These are phyloP conservation scores for Lepidocolaptes lacrymiger DNA, from an alignment of 2,797 vertebrate genomes.

Conservation along the genomic window DNA sequence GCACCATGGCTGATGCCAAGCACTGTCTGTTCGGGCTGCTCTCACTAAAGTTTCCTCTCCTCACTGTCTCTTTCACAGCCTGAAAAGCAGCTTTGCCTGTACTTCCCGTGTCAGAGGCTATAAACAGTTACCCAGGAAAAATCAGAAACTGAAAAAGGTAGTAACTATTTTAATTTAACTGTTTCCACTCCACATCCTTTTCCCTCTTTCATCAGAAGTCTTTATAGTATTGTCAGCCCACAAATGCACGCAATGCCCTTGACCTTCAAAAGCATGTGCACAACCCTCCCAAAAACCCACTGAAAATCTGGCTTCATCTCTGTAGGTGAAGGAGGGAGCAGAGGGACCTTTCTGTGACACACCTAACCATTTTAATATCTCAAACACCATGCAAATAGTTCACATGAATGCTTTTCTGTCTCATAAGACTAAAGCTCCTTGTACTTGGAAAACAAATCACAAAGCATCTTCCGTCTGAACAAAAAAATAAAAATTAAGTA, in stretches of 20 bases:
- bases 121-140: neutral
- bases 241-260: neutral
- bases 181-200: neutral
- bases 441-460: neutral
- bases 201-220: neutral
- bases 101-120: neutral
- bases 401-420: neutral
- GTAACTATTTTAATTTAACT: neutral
- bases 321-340: neutral
- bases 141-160: neutral
- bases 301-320: neutral
- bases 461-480: neutral
- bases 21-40: neutral
- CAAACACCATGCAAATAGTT: neutral
- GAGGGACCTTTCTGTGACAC: neutral
- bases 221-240: neutral
- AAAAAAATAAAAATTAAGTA: neutral
- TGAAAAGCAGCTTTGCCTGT: neutral
- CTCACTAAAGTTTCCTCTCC: neutral
- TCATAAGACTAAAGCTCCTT: neutral
- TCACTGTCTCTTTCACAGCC: neutral
- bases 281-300: neutral
- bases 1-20: fast-evolving
- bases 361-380: neutral
- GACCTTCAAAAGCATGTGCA: neutral